These are phyloP conservation scores for Typhlomys cinereus DNA, from an alignment of 2,113 vertebrate genomes.

Conservation along the genomic window DNA sequence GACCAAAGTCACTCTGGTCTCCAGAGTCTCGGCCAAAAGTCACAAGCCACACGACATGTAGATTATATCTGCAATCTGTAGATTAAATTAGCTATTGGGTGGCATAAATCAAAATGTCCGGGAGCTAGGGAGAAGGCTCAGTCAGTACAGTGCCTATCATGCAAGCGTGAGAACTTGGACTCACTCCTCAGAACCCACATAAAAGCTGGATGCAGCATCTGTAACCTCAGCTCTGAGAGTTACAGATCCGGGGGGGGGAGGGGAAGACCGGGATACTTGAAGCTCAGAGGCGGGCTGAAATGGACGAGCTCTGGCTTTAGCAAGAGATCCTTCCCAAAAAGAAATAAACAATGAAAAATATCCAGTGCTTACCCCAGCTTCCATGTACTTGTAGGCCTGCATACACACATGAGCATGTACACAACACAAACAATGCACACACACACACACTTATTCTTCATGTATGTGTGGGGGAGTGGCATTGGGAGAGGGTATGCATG, in stretches of 20 bases:
- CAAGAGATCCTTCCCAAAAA: no score
- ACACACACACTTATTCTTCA: no score
- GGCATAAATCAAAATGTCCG: background rate
- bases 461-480: no score
- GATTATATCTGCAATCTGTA: background rate
- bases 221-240: background rate
- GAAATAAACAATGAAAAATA: background rate
- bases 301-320: no score
- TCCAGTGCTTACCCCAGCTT: background rate
- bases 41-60: background rate
- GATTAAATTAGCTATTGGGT: background rate
- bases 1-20: background rate
- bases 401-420: background rate
- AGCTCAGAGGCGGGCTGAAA: no score
- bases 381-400: background rate
- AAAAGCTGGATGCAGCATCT: background rate
- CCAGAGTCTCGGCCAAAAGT: background rate
- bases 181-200: background rate
- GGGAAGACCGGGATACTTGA: background rate
- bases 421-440: background rate
- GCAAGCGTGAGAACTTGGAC: background rate
- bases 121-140: background rate
- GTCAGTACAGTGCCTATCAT: background rate
- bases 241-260: no score
- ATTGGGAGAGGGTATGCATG: no score